These are phyloP conservation scores for Drosophila demipolita DNA, from an alignment of 2,888 invertebrate genomes.

Conservation along the genomic window DNA sequence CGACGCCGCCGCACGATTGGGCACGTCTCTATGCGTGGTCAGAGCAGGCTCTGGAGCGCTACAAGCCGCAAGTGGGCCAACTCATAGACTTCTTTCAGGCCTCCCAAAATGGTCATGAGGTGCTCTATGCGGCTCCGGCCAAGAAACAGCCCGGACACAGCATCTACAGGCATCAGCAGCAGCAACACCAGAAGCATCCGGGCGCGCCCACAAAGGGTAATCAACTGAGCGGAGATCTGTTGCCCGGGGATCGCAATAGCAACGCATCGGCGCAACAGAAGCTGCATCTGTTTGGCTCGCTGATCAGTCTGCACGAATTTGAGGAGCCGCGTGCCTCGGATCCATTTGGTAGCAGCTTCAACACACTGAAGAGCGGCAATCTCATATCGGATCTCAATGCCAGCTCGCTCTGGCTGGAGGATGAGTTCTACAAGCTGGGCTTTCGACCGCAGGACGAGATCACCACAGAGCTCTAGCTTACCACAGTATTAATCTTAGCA, in stretches of 20 bases:
- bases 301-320: slow-evolving; percentile 85
- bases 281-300: slow-evolving; percentile 84
- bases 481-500: slow-evolving; percentile 65
- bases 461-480: slow-evolving; percentile 90
- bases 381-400: slow-evolving; percentile 85
- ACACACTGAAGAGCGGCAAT: slow-evolving; percentile 86
- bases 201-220: slow-evolving; percentile 48
- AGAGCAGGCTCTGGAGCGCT: slow-evolving; percentile 90
- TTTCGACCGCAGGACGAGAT: slow-evolving; percentile 95
- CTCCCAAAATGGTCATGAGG: slow-evolving; percentile 57
- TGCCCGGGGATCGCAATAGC: slow-evolving; percentile 65
- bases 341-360: slow-evolving; percentile 87
- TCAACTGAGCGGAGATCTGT: slow-evolving; percentile 57
- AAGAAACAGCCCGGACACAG: slow-evolving; percentile 62
- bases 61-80: slow-evolving; percentile 90
- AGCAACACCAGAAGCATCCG: slow-evolving; percentile 50
- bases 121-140: slow-evolving; percentile 57
- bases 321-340: slow-evolving; percentile 85
- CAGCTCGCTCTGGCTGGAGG: slow-evolving; percentile 90
- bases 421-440: slow-evolving; percentile 93
- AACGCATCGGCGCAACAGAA: slow-evolving; percentile 80
- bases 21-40: slow-evolving; percentile 93
- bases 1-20: slow-evolving; percentile 92
- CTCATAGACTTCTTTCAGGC: slow-evolving; percentile 91
- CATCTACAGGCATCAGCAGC: slow-evolving; percentile 64